Evolutionary conservation across 2,888 invertebrate species (phyloP), one percentile per base, ranked within the genome.

Genomic region (Didymodactylos carnosus): DNA sequence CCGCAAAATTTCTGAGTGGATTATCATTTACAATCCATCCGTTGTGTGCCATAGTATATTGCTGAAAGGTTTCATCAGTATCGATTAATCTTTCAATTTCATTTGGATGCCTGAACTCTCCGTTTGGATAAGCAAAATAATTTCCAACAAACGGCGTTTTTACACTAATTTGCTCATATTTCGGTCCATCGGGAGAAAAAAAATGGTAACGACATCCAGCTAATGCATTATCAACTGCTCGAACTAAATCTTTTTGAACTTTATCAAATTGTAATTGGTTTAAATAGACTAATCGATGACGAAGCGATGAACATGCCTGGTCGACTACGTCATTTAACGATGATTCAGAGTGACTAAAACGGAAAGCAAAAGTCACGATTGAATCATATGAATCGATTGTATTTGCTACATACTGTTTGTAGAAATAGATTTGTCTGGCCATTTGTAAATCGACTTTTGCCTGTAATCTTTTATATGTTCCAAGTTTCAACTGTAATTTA

Each of bases 1-100:
- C 88, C 25, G 97, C 98, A 86, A 99, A 99, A 86, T 98, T 95
- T 79, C 87, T 87, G 78, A 98, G 85, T 25, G 97, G 94, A 86
- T 98, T 93, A 76, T 90, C 89, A 81, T 89, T 88, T 93, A 98
- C 95, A 0, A 98, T 94, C 98, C 98, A 99, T 73, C 94, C 94
- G 85, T 99, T 98, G 85, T 94, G 94, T 51, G 94, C 97, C 92
- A 49, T 49, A 23, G 23, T 11, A n/a, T 49, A 23, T 3, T 7
- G 3, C 23, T 49, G 46, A 49, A 23, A 49, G 10, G n/a, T 1
- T 6, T 5, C 10, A 49, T 49, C 46, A 49, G n/a, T 49, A 5
- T 49, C 7, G 23, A 49, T 49, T n/a, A 49, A 8, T 23, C 11
- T n/a, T 23, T 49, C 8, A 23, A 49, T 49, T 49, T 16, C 11